A percentile compares a stretch with the other conserved stretches of the same genome.
These are phyloP conservation scores for Platerodrilus igneus DNA, from an alignment of 2,888 invertebrate genomes.

Conservation along the genomic window DNA sequence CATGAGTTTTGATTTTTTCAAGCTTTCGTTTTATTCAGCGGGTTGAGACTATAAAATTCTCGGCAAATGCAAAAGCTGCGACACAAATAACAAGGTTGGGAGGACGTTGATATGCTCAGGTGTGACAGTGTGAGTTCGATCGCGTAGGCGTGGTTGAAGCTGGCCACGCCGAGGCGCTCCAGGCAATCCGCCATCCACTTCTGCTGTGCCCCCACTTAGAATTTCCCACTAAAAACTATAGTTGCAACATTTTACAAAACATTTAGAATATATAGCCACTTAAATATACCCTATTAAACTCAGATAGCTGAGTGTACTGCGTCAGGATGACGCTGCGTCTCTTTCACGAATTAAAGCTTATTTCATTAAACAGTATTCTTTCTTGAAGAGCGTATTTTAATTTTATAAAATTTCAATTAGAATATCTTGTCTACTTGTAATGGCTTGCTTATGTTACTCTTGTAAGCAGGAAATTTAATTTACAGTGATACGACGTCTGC, in stretches of 20 bases:
- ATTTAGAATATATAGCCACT: slow-evolving; percentile 23
- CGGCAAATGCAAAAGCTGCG: slow-evolving; percentile 34
- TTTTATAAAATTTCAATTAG: no score
- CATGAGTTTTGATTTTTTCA: slow-evolving; percentile 2
- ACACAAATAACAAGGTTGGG: slow-evolving; percentile 35
- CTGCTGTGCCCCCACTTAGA: slow-evolving; percentile 36
- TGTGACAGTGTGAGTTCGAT: slow-evolving; percentile 47
- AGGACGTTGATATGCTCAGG: slow-evolving; percentile 42
- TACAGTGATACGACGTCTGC: no score
- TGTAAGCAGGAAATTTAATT: no score
- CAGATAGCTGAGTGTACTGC: slow-evolving; percentile 20
- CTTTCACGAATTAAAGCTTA: no score
- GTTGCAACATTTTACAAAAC: slow-evolving; percentile 27
- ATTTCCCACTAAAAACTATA: slow-evolving; percentile 38
- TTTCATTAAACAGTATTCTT: no score
- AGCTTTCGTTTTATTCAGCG: slow-evolving; percentile 10
- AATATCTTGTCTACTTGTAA: no score
- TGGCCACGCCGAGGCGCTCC: slow-evolving; percentile 41
- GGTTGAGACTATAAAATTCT: slow-evolving; percentile 26
- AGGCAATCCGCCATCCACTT: slow-evolving; percentile 43
- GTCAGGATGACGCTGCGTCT: no score
- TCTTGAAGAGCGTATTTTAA: no score
- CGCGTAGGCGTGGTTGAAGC: slow-evolving; percentile 42
- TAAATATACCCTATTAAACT: slow-evolving; percentile 25
- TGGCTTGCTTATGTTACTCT: no score